Percentiles rank a stretch among this genome's conserved stretches.
phyloP scores from a whole-genome alignment of 2,113 vertebrate species.

The Castor canadensis region DNA sequence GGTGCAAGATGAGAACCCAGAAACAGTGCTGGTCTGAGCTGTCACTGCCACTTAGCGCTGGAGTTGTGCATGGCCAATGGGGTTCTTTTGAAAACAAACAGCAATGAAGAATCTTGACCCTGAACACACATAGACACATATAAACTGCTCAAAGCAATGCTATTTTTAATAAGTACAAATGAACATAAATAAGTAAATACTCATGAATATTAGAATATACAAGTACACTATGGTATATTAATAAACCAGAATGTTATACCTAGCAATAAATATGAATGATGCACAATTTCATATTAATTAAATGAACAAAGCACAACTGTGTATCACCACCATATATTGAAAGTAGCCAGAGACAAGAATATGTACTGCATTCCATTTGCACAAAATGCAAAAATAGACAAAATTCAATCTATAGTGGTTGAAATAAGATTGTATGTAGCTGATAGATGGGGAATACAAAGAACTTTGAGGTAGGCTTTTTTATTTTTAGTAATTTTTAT shows the following conservation, averaged over 20 bases:
- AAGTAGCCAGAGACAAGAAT: background rate
- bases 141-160: background rate
- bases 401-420: background rate
- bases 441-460: background rate
- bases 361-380: background rate
- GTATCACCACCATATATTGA: background rate
- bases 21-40: background rate
- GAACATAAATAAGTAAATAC: background rate
- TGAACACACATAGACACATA: background rate
- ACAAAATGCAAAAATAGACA: background rate
- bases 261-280: background rate
- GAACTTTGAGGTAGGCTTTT: background rate
- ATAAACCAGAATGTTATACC: background rate
- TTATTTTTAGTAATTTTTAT: background rate
- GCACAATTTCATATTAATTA: background rate
- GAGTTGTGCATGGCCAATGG: background rate
- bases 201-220: background rate
- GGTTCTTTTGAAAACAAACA: background rate
- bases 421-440: background rate
- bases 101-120: background rate
- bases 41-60: background rate
- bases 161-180: background rate
- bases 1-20: background rate
- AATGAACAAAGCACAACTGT: background rate
- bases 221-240: background rate